Evolutionary conservation across 2,113 vertebrate genomes (phyloP).

Genomic region (Callospermophilus lateralis): DNA sequence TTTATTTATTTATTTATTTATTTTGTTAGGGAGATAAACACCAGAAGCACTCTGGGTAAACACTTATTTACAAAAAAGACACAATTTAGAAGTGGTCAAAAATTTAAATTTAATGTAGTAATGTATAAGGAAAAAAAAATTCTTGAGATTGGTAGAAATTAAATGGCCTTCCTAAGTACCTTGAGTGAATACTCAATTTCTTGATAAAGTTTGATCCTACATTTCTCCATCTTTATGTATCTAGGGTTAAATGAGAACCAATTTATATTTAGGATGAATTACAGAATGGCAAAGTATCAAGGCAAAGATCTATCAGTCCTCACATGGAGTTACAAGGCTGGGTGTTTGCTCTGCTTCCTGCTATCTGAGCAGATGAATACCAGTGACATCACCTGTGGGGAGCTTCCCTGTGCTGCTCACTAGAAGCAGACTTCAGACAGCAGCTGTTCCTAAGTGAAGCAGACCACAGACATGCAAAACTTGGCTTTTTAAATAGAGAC

Average conservation of each 20-base stretch:
- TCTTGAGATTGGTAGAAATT: constrained; percentile 48
- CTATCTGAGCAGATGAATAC: constrained; percentile 42
- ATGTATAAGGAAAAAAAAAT: background rate
- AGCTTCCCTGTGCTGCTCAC: constrained; percentile 49
- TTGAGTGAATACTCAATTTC: constrained; percentile 47
- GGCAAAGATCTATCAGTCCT: constrained; percentile 67
- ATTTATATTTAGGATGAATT: constrained; percentile 46
- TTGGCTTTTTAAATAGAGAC: constrained; percentile 24
- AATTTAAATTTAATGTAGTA: constrained; percentile 31
- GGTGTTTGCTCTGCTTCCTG: background rate
- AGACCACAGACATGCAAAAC: background rate
- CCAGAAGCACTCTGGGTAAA: constrained; percentile 61
- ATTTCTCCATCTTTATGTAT: constrained; percentile 63
- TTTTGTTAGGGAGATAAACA: background rate
- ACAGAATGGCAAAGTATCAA: background rate
- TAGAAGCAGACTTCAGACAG: background rate
- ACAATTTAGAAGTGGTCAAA: constrained; percentile 42
- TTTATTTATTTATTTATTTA: background rate
- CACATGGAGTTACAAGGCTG: background rate
- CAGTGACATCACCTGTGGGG: background rate
- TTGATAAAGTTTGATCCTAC: constrained; percentile 71
- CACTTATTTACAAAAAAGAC: background rate
- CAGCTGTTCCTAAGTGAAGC: background rate
- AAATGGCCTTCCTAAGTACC: constrained; percentile 3
- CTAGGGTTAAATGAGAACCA: constrained; percentile 46